Evolutionary conservation across 2,797 vertebrate species (phyloP).

Genomic region (Dermochelys coriacea): DNA sequence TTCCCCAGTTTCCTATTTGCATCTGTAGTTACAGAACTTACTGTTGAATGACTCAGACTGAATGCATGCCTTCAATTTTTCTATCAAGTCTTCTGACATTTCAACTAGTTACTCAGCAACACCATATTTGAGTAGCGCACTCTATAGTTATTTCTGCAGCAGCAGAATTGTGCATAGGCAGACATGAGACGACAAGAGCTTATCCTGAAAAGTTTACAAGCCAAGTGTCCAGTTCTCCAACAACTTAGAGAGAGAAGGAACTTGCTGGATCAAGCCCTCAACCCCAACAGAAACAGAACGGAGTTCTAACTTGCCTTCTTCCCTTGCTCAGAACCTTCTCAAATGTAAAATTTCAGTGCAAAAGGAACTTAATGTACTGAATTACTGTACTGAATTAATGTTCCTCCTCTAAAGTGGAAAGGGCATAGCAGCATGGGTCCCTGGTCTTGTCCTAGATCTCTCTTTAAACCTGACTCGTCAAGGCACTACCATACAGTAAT

Average conservation of each 20-base stretch:
- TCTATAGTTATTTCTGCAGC: no score
- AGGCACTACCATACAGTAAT: no score
- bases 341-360: not conserved
- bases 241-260: not conserved
- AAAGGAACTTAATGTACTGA: not conserved
- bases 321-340: not conserved
- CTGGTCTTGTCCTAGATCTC: not conserved
- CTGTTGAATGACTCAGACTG: not conserved
- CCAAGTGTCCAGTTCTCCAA: not conserved
- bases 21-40: not conserved
- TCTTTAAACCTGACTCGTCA: no score
- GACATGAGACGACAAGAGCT: no score
- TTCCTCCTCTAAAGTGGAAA: not conserved
- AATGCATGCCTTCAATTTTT: not conserved
- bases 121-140: not conserved
- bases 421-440: no score
- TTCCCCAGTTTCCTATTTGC: no score
- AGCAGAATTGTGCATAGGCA: no score
- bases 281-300: not conserved
- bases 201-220: not conserved
- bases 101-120: slow-evolving; percentile 34
- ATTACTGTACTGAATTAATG: not conserved
- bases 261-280: not conserved
- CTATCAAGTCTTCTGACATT: not conserved
- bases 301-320: not conserved